Percentiles rank a stretch among this genome's conserved stretches.
phyloP scores from a whole-genome alignment of 2,113 vertebrate species.

The Sinocyclocheilus anophthalmus region DNA sequence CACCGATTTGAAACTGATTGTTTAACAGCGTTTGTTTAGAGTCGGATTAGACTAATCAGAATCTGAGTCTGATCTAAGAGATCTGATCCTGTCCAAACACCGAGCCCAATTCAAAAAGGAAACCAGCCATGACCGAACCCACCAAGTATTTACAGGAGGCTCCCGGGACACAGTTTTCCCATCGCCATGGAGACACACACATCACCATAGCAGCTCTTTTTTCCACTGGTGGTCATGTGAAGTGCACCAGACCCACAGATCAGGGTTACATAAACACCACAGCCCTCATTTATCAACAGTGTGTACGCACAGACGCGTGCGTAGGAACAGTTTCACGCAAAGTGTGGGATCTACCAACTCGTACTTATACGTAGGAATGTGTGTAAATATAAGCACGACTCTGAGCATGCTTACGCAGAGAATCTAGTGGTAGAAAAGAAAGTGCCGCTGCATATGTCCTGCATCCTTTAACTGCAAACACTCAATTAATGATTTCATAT shows the following conservation, averaged over 20 bases:
- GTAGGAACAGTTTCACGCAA: too few species aligned
- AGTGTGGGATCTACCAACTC: too few species aligned
- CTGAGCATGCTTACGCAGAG: too few species aligned
- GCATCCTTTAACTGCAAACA: too few species aligned
- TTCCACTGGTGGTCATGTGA: constrained; percentile 73
- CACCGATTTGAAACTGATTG: background rate
- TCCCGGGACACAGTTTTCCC: constrained; percentile 37
- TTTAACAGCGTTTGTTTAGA: background rate
- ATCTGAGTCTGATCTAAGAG: background rate
- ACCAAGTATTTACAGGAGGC: constrained; percentile 38
- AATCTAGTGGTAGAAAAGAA: too few species aligned
- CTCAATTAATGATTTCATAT: too few species aligned
- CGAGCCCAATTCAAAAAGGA: background rate
- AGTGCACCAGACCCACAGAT: constrained; percentile 69
- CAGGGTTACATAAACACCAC: constrained; percentile 31
- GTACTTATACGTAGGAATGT: too few species aligned
- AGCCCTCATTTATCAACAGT: too few species aligned
- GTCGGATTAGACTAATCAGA: background rate
- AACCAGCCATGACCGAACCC: background rate
- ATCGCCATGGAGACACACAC: constrained; percentile 58
- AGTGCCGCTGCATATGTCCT: too few species aligned
- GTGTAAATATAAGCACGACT: too few species aligned
- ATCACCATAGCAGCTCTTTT: constrained; percentile 47
- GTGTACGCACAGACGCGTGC: too few species aligned
- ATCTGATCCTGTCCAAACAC: background rate